Conservation (phyloP, 2,888 invertebrate genomes). For the Cerastoderma edule region DNA sequence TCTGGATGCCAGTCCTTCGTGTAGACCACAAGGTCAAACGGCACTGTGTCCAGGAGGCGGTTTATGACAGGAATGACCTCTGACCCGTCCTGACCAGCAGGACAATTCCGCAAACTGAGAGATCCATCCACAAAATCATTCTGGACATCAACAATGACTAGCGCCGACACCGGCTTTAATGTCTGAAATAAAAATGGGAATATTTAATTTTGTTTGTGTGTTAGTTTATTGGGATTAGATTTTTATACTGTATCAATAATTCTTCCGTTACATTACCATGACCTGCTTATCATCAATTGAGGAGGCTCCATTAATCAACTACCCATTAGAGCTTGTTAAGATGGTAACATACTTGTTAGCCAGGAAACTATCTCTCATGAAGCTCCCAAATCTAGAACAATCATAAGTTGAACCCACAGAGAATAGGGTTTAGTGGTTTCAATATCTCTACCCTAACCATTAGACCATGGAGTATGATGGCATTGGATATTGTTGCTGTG, state of each 20-base stretch:
- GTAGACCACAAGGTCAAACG: constrained; percentile 95
- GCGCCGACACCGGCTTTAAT: constrained; percentile 86
- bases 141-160: constrained; percentile 98
- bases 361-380: neutral
- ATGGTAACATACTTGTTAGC: neutral
- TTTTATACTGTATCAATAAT: too few relatives aligned
- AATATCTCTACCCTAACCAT: too few relatives aligned
- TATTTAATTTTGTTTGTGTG: neutral
- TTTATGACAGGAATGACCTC: constrained; percentile 96
- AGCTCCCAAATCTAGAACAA: too few relatives aligned
- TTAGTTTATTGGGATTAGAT: neutral
- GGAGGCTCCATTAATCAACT: neutral
- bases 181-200: constrained; percentile 60
- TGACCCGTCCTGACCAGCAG: constrained; percentile 87
- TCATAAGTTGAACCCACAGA: too few relatives aligned
- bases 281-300: too few relatives aligned
- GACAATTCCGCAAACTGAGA: constrained; percentile 95
- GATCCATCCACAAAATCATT: constrained; percentile 99
- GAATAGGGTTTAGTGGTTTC: too few relatives aligned
- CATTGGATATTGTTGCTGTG: too few relatives aligned
- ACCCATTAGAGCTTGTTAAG: neutral
- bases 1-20: constrained; percentile 99
- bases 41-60: constrained; percentile 85
- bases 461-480: too few relatives aligned
- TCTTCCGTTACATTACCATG: too few relatives aligned